Conservation (phyloP, 2,797 vertebrate species). For the Peromyscus eremicus region DNA sequence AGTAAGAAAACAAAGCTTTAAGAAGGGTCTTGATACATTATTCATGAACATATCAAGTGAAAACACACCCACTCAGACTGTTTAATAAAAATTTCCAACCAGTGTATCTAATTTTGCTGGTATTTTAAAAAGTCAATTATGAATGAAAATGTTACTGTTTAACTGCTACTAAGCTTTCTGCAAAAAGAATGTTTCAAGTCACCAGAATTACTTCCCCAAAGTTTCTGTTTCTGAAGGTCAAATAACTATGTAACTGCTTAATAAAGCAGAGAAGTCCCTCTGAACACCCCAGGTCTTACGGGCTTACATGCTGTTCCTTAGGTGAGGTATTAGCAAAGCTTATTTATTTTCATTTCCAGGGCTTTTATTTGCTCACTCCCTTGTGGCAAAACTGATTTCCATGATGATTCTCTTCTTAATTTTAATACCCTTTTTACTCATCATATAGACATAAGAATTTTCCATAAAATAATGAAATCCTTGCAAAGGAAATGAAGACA, state of each 20-base stretch:
- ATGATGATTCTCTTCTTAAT: constrained; percentile 99
- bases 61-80: constrained; percentile 85
- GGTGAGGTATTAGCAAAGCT: constrained; percentile 98
- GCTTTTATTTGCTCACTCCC: constrained; percentile 98
- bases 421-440: constrained; percentile 99
- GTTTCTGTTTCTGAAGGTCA: constrained; percentile 96
- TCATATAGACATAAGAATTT: constrained; percentile 97
- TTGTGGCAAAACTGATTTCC: constrained; percentile 98
- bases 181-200: constrained; percentile 87
- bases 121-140: constrained; percentile 85
- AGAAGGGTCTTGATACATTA: constrained; percentile 86
- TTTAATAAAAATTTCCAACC: constrained; percentile 88
- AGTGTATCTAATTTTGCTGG: constrained; percentile 88
- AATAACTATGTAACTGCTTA: constrained; percentile 92
- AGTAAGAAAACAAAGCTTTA: constrained; percentile 88
- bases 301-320: constrained; percentile 94
- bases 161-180: constrained; percentile 79
- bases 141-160: constrained; percentile 82
- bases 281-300: constrained; percentile 90
- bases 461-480: constrained; percentile 96
- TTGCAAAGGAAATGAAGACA: constrained; percentile 94
- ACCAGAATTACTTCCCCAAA: constrained; percentile 87
- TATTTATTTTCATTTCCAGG: constrained; percentile 99
- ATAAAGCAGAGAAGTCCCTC: constrained; percentile 91
- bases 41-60: constrained; percentile 86